Conservation (phyloP, 2,888 invertebrate species). For the Eurytoma adleriae region DNA sequence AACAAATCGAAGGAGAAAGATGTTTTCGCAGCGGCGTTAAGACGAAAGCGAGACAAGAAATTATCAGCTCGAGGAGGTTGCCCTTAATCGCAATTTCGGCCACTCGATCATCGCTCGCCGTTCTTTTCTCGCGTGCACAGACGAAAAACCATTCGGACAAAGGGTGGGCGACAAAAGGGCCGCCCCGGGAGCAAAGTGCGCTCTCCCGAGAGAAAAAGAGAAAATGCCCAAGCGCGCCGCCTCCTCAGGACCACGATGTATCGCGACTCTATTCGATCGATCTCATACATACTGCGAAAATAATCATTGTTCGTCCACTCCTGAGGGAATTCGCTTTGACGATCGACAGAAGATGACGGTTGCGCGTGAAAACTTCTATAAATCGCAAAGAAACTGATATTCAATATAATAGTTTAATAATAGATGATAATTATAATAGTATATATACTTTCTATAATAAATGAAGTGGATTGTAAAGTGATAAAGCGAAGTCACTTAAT, state of each 20-base stretch:
- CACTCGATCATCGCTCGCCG: neutral
- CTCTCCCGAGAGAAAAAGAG: slow-evolving; percentile 8
- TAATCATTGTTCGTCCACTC: too few relatives aligned
- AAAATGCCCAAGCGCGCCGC: neutral
- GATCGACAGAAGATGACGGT: too few relatives aligned
- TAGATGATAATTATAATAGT: neutral
- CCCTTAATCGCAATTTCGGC: slow-evolving; percentile 4
- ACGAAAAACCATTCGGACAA: slow-evolving; percentile 13
- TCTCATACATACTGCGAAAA: too few relatives aligned
- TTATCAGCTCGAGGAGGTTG: neutral
- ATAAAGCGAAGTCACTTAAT: too few relatives aligned
- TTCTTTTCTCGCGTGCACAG: neutral
- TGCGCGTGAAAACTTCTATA: too few relatives aligned
- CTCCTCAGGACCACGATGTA: neutral
- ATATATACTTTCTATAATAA: too few relatives aligned
- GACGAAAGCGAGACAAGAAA: neutral
- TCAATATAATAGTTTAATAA: neutral
- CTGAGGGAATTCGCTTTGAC: too few relatives aligned
- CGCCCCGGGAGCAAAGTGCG: slow-evolving; percentile 16
- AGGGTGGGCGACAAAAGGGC: slow-evolving; percentile 12
- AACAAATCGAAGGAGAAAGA: too few relatives aligned
- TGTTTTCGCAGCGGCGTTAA: neutral
- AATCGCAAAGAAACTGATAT: neutral
- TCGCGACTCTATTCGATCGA: neutral
- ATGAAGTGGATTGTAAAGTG: too few relatives aligned